Percentiles rank a stretch among this genome's conserved stretches.
Conservation (phyloP, 2,797 vertebrate species). For the Myotis pilosus region DNA sequence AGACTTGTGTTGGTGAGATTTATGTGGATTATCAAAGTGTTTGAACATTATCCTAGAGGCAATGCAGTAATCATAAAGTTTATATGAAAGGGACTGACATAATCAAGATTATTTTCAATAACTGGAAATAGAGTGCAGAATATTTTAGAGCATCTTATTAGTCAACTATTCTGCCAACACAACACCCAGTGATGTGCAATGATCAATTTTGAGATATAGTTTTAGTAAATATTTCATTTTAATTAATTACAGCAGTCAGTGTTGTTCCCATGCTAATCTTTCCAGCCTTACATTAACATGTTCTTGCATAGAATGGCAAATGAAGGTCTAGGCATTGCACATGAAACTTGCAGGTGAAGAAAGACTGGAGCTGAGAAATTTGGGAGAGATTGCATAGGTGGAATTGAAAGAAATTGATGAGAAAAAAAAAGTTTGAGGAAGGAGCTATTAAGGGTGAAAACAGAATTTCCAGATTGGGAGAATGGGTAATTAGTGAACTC, state of each 20-base stretch:
- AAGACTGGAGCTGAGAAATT: not conserved
- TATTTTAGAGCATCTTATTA: conserved; percentile 22
- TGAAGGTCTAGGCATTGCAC: not conserved
- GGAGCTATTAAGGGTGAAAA: not conserved
- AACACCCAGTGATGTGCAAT: not conserved
- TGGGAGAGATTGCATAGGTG: not conserved
- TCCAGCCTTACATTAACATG: not conserved
- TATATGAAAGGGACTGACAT: not conserved
- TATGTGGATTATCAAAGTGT: not conserved
- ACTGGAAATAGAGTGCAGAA: not conserved
- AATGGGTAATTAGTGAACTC: not conserved
- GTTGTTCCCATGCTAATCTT: not conserved
- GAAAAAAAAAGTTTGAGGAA: not conserved
- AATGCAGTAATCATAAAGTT: not conserved
- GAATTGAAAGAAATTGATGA: conserved; percentile 4
- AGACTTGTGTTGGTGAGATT: not conserved
- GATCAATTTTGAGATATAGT: not conserved
- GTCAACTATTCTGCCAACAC: not conserved
- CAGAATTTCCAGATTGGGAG: not conserved
- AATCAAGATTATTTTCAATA: conserved; percentile 12
- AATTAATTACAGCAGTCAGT: not conserved
- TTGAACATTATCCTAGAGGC: not conserved
- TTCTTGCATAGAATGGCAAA: not conserved
- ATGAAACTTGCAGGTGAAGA: not conserved
- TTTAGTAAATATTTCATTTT: conserved; percentile 35